Evolutionary conservation across 2,888 invertebrate genomes (phyloP).

Genomic region (Frankliniella intonsa): DNA sequence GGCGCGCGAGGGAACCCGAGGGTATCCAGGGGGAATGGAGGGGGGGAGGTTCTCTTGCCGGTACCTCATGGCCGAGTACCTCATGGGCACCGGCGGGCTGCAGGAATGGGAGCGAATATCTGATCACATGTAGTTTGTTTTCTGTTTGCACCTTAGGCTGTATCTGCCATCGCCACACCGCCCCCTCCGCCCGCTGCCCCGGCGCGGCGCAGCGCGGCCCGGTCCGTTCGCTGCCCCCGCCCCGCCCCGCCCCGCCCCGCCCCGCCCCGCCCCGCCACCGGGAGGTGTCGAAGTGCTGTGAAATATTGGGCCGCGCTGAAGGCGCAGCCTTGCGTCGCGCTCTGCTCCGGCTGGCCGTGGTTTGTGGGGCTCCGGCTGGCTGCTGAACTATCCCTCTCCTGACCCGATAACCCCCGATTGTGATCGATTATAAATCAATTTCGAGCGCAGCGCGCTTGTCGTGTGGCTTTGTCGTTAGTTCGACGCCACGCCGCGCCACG

Average conservation of each 20-base stretch:
- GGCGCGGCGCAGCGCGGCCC: background rate
- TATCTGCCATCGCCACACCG: conserved; percentile 1
- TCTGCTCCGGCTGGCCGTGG: background rate
- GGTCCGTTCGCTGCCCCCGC: background rate
- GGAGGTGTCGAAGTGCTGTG: conserved; percentile 18
- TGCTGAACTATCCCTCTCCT: background rate
- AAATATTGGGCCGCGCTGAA: conserved; percentile 9
- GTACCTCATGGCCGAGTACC: background rate
- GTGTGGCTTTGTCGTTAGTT: background rate
- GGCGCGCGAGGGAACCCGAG: too few relatives aligned
- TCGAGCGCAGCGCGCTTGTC: background rate
- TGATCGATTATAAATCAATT: conserved; percentile 25
- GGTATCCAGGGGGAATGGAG: background rate
- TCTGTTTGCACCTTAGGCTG: conserved; percentile 22
- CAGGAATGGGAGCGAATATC: conserved; percentile 25
- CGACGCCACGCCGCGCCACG: background rate
- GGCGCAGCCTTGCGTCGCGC: background rate
- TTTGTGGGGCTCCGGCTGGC: background rate
- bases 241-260: background rate
- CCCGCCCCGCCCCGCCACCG: background rate
- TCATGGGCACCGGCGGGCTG: background rate
- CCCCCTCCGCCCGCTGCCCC: conserved; percentile 1
- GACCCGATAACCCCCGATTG: conserved; percentile 21
- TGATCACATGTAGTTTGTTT: conserved; percentile 27
- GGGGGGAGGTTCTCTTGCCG: background rate